Conservation (phyloP, 2,888 invertebrate species). For the Xestoiulus laeticollis region DNA sequence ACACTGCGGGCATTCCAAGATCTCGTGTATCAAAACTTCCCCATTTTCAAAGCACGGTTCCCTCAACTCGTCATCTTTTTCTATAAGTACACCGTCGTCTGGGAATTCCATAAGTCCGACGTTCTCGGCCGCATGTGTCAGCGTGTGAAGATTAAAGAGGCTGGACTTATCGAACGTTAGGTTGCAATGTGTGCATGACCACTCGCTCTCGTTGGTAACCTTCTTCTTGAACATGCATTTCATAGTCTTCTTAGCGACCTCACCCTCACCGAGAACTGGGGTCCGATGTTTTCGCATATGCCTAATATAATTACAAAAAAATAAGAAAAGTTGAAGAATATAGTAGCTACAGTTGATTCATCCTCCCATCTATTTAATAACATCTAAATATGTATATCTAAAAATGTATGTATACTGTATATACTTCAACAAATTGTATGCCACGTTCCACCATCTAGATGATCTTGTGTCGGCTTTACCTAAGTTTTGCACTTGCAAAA, state of each 20-base stretch:
- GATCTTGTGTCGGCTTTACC: no score
- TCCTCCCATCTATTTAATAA: no score
- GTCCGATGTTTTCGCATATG: conserved; percentile 57
- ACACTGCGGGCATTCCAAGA: conserved; percentile 63
- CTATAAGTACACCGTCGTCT: conserved; percentile 55
- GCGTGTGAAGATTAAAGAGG: conserved; percentile 68
- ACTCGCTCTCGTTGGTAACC: conserved; percentile 58
- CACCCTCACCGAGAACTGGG: background rate
- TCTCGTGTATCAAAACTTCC: conserved; percentile 50
- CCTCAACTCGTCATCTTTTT: conserved; percentile 54
- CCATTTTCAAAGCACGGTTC: conserved; percentile 34
- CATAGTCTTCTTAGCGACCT: conserved; percentile 57
- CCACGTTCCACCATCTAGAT: no score
- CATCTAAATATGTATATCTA: no score
- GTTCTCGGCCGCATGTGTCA: conserved; percentile 67
- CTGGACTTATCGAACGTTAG: conserved; percentile 64
- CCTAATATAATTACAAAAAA: conserved; percentile 47
- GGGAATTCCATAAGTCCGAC: conserved; percentile 61
- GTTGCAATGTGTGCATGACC: conserved; percentile 60
- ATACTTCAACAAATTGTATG: no score
- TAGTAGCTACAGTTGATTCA: no score
- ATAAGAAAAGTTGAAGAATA: no score
- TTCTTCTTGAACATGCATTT: conserved; percentile 63
- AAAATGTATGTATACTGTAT: no score
- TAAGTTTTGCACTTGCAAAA: no score